A percentile compares a stretch with the other conserved stretches of the same genome.
Evolutionary conservation across 2,113 vertebrate genomes (phyloP).

Genomic region (Brachyhypopomus gauderio): DNA sequence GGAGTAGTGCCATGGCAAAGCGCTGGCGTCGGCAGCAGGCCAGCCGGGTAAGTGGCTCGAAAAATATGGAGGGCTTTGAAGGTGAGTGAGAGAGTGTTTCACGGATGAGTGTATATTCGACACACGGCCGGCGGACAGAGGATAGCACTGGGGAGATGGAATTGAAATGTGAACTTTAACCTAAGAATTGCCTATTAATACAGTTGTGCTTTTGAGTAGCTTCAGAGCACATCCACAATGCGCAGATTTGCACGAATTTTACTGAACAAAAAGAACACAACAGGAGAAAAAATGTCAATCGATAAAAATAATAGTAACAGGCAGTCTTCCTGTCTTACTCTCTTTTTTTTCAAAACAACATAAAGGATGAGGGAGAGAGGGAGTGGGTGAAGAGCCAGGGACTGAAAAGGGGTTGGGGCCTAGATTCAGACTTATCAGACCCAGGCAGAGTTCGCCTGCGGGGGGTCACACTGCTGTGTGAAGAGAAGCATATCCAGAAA

Average conservation of each 20-base stretch:
- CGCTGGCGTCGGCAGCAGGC: neutral
- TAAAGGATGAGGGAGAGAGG: constrained; percentile 7
- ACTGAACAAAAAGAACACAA: neutral
- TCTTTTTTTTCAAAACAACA: constrained; percentile 22
- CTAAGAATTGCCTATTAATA: neutral
- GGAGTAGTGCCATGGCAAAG: neutral
- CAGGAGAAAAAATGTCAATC: neutral
- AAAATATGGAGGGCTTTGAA: constrained; percentile 14
- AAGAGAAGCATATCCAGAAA: neutral
- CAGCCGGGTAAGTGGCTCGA: constrained; percentile 3
- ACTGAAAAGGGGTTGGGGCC: neutral
- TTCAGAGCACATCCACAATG: neutral
- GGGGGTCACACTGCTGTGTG: neutral
- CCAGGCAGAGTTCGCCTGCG: constrained; percentile 25
- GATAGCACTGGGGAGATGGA: constrained; percentile 6
- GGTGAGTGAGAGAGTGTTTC: constrained; percentile 13
- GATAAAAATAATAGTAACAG: neutral
- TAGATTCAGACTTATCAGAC: constrained; percentile 1
- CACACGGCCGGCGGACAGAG: constrained; percentile 16
- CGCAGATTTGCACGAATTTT: neutral
- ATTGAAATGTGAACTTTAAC: constrained; percentile 7
- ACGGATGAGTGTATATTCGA: constrained; percentile 8
- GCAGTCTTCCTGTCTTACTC: neutral
- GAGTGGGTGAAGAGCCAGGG: neutral
- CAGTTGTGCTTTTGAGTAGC: neutral